These are phyloP conservation scores for Pleuronectes platessa DNA, from an alignment of 2,113 vertebrate genomes.

Conservation along the genomic window DNA sequence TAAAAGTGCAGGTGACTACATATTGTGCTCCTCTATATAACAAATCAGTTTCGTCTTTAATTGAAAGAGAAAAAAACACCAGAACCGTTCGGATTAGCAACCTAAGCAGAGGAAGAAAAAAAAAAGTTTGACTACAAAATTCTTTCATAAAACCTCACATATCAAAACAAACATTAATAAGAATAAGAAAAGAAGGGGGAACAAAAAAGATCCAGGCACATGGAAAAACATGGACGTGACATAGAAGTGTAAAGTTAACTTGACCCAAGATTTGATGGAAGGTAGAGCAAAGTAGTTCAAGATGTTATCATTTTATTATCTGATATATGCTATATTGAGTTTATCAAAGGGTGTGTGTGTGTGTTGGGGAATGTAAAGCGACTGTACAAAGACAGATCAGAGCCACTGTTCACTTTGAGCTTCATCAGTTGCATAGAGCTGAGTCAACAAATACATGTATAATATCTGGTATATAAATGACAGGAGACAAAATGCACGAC, in stretches of 20 bases:
- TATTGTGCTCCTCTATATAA: background rate
- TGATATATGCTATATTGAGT: constrained; percentile 34
- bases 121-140: background rate
- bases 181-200: background rate
- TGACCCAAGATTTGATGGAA: constrained; percentile 14
- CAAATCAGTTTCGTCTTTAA: background rate
- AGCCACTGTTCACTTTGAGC: constrained; percentile 13
- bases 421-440: constrained; percentile 43
- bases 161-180: constrained; percentile 48
- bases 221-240: constrained; percentile 3
- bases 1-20: background rate
- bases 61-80: background rate
- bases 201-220: constrained; percentile 50
- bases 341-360: background rate
- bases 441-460: background rate
- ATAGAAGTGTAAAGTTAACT: constrained; percentile 6
- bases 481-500: background rate
- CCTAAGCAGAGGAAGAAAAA: background rate
- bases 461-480: background rate
- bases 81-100: constrained; percentile 6
- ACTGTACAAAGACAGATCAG: background rate
- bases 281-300: constrained; percentile 25
- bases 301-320: background rate
- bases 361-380: background rate
- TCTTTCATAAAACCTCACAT: constrained; percentile 53